phyloP scores from a whole-genome alignment of 2,888 invertebrate genomes.

The Eulithis prunata region DNA sequence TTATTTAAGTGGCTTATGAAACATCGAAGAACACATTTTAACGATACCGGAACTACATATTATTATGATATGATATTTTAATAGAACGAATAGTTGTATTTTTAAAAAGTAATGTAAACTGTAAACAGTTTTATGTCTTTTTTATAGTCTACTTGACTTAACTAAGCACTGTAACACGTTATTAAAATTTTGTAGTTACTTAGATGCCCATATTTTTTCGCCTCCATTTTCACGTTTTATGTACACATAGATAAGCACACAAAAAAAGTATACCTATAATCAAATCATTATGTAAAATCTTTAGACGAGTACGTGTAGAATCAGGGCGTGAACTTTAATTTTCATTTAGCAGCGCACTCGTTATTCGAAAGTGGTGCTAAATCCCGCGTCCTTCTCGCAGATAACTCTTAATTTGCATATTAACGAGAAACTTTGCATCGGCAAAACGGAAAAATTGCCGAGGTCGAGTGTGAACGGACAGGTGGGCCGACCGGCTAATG shows the following conservation, averaged over 20 bases:
- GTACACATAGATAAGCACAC: slow-evolving; percentile 60
- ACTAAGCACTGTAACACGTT: slow-evolving; percentile 65
- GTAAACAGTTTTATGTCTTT: slow-evolving; percentile 66
- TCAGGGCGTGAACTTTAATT: slow-evolving; percentile 69
- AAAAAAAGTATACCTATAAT: slow-evolving; percentile 63
- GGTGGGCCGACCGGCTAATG: slow-evolving; percentile 65
- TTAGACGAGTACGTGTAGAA: slow-evolving; percentile 68
- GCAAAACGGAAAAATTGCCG: slow-evolving; percentile 75
- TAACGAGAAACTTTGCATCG: slow-evolving; percentile 82
- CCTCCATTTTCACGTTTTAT: slow-evolving; percentile 60
- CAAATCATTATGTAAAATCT: slow-evolving; percentile 73
- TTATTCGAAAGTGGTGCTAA: slow-evolving; percentile 72
- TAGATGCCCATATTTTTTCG: slow-evolving; percentile 53
- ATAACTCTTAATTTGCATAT: slow-evolving; percentile 82
- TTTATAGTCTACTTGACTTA: slow-evolving; percentile 68
- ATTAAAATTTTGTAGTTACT: slow-evolving; percentile 57
- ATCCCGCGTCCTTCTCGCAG: slow-evolving; percentile 70
- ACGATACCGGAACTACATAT: slow-evolving; percentile 12
- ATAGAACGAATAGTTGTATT: slow-evolving; percentile 55
- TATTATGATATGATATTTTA: slow-evolving; percentile 34
- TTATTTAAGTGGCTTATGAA: not conserved
- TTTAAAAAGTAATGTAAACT: slow-evolving; percentile 60
- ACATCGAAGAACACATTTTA: not conserved
- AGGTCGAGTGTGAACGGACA: slow-evolving; percentile 75
- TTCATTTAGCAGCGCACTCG: slow-evolving; percentile 65